Conservation (phyloP, 1,140 invertebrate species). For the Tribolium castaneum region DNA sequence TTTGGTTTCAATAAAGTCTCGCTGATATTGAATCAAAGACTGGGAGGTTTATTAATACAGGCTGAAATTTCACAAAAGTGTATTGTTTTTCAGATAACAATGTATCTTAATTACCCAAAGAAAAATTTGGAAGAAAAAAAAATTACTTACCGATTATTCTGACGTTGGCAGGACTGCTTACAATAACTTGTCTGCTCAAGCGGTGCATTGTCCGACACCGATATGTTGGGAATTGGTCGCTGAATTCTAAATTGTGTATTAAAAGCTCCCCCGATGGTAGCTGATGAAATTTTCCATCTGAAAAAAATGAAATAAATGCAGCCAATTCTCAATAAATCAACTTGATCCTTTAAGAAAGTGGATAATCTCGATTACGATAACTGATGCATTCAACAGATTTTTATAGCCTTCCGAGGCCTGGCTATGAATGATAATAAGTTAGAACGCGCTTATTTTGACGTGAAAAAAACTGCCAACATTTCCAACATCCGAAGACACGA, state of each 20-base stretch:
- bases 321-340: too few species aligned
- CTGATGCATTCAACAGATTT: not conserved
- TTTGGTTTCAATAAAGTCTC: not conserved
- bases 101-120: not conserved
- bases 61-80: not conserved
- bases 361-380: too few species aligned
- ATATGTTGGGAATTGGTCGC: slow-evolving; percentile 79
- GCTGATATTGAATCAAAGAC: not conserved
- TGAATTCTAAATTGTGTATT: slow-evolving; percentile 80
- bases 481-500: too few species aligned
- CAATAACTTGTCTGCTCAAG: slow-evolving; percentile 79
- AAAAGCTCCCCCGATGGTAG: slow-evolving; percentile 83
- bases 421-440: not conserved
- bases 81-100: not conserved
- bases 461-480: too few species aligned
- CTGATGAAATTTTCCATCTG: slow-evolving; percentile 84
- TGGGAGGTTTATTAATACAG: not conserved
- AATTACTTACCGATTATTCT: slow-evolving; percentile 75
- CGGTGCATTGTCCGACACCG: slow-evolving; percentile 83
- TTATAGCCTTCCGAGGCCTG: not conserved
- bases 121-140: not conserved
- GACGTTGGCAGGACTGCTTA: slow-evolving; percentile 77
- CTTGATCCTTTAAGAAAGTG: too few species aligned
- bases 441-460: not conserved
- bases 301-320: slow-evolving; percentile 34